Conservation (phyloP, 2,888 invertebrate genomes). For the Crocallis elinguaria region DNA sequence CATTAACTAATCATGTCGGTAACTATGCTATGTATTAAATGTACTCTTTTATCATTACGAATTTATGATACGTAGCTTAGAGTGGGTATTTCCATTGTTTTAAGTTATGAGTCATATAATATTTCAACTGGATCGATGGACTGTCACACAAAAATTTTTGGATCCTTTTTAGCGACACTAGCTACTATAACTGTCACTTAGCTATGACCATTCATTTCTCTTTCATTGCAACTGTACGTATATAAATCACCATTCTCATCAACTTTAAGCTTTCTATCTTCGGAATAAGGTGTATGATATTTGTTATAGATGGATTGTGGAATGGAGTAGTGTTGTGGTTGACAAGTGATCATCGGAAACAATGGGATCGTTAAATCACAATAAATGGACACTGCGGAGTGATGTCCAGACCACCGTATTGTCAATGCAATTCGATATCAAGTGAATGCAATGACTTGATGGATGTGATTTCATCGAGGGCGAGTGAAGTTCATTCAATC, state of each 20-base stretch:
- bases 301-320: not conserved
- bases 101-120: conserved; percentile 15
- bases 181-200: conserved; percentile 70
- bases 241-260: conserved; percentile 5
- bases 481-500: conserved; percentile 25
- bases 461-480: conserved; percentile 7
- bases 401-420: conserved; percentile 76
- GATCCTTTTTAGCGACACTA: conserved; percentile 72
- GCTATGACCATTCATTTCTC: conserved; percentile 69
- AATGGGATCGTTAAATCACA: conserved; percentile 82
- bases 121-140: conserved; percentile 67
- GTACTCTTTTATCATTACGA: conserved; percentile 2
- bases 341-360: conserved; percentile 76
- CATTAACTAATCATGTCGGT: no score
- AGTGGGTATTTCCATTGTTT: conserved; percentile 13
- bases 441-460: conserved; percentile 13
- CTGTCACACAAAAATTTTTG: conserved; percentile 66
- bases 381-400: conserved; percentile 70
- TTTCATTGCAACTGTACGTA: conserved; percentile 44
- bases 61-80: conserved; percentile 1
- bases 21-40: not conserved
- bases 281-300: conserved; percentile 35
- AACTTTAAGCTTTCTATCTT: conserved; percentile 46
- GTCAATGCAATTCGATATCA: conserved; percentile 45
- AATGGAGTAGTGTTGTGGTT: conserved; percentile 44